Percentiles rank a stretch among this genome's conserved stretches.
Conservation (phyloP, 2,113 vertebrate species). For the Psammodynastes pulverulentus region DNA sequence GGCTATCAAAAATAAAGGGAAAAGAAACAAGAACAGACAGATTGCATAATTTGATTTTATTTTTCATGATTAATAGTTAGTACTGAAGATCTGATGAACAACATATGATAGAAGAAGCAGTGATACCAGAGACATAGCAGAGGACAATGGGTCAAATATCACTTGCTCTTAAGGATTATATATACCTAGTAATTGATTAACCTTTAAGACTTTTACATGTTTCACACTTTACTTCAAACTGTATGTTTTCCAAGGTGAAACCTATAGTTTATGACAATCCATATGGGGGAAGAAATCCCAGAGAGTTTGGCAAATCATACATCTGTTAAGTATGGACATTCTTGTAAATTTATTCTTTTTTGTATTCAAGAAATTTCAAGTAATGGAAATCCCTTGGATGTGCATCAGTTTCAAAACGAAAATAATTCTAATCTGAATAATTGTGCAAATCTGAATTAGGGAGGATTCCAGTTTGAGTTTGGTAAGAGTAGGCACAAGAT, state of each 20-base stretch:
- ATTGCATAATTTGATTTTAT: not conserved
- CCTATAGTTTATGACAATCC: not conserved
- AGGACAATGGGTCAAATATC: not conserved
- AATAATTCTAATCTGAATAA: not conserved
- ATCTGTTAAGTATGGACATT: not conserved
- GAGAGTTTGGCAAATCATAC: not conserved
- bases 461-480: not conserved
- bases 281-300: not conserved
- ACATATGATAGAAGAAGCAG: not conserved
- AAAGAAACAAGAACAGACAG: not conserved
- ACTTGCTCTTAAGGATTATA: not conserved
- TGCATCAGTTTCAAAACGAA: not conserved
- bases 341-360: not conserved
- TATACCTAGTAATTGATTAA: not conserved
- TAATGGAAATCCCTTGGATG: not conserved
- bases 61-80: not conserved
- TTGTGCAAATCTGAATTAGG: not conserved
- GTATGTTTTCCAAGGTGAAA: not conserved
- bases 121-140: not conserved
- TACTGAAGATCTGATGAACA: not conserved
- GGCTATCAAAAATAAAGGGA: not conserved
- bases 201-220: not conserved
- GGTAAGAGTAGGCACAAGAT: not conserved
- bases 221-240: not conserved
- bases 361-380: not conserved